Percentiles rank a stretch among this genome's conserved stretches.
Evolutionary conservation across 2,113 vertebrate genomes (phyloP).

Genomic region (Spilogale gracilis): DNA sequence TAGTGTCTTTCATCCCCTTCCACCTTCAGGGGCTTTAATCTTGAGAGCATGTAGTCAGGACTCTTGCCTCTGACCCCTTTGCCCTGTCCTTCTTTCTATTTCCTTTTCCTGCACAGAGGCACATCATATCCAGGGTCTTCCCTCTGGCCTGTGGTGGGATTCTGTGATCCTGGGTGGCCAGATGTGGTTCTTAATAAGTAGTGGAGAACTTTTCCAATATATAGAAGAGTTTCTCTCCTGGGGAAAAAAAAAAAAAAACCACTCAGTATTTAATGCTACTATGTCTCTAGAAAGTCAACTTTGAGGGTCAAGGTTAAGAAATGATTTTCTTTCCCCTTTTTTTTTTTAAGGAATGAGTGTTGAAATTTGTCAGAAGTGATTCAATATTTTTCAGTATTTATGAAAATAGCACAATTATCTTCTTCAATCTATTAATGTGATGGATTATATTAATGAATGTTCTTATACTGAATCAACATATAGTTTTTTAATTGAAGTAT

Average conservation of each 20-base stretch:
- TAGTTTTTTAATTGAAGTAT: not conserved
- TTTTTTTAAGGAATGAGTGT: not conserved
- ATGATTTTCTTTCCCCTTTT: not conserved
- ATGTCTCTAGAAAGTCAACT: not conserved
- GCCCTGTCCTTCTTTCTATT: not conserved
- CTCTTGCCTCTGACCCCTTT: not conserved
- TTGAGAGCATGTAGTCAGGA: not conserved
- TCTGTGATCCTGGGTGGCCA: not conserved
- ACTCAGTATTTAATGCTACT: not conserved
- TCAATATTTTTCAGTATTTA: not conserved
- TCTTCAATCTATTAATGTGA: not conserved
- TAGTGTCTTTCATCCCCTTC: not conserved
- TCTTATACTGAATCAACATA: not conserved
- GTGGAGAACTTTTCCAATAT: not conserved
- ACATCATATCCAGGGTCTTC: not conserved
- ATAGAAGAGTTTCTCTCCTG: not conserved
- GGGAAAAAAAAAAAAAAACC: not conserved
- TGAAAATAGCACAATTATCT: not conserved
- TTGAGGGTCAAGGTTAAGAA: not conserved
- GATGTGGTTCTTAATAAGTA: not conserved
- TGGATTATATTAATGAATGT: not conserved
- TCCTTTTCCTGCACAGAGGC: not conserved
- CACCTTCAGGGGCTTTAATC: rapidly evolving
- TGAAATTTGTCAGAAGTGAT: not conserved
- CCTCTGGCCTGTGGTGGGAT: not conserved